phyloP scores from a whole-genome alignment of 1,140 invertebrate genomes.

The Diprion similis region DNA sequence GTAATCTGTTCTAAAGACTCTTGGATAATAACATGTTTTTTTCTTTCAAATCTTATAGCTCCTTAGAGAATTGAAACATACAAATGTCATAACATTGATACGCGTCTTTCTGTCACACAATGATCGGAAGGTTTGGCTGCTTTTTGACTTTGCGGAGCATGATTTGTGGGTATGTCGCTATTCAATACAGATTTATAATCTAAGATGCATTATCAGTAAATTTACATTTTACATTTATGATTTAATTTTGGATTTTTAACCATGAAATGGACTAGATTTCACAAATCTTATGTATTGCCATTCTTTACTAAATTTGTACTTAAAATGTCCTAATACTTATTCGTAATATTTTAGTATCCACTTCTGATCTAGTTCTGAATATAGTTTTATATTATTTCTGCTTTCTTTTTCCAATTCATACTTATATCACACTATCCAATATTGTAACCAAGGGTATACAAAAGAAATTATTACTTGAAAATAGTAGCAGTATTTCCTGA shows the following conservation, averaged over 20 bases:
- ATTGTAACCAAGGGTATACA: too few species aligned
- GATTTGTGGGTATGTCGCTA: conserved; percentile 86
- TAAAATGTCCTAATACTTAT: background rate
- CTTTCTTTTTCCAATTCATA: too few species aligned
- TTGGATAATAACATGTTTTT: too few species aligned
- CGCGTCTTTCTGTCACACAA: conserved; percentile 97
- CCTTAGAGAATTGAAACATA: conserved; percentile 96
- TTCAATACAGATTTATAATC: conserved; percentile 8
- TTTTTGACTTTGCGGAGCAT: conserved; percentile 99
- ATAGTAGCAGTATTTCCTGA: too few species aligned
- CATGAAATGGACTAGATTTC: background rate
- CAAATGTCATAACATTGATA: conserved; percentile 97
- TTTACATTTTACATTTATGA: background rate
- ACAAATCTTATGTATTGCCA: conserved; percentile 14
- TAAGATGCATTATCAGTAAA: conserved; percentile 8
- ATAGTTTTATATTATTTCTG: too few species aligned
- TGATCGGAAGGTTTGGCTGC: conserved; percentile 96
- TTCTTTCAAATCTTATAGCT: conserved; percentile 69
- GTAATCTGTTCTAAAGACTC: too few species aligned
- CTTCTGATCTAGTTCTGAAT: too few species aligned
- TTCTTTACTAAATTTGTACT: background rate
- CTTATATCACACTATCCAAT: too few species aligned
- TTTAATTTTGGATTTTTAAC: too few species aligned
- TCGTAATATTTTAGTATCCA: background rate
- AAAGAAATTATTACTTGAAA: too few species aligned